Base-by-base conservation (phyloP, 2,113 vertebrate species). In the Oophaga pumilio region DNA sequence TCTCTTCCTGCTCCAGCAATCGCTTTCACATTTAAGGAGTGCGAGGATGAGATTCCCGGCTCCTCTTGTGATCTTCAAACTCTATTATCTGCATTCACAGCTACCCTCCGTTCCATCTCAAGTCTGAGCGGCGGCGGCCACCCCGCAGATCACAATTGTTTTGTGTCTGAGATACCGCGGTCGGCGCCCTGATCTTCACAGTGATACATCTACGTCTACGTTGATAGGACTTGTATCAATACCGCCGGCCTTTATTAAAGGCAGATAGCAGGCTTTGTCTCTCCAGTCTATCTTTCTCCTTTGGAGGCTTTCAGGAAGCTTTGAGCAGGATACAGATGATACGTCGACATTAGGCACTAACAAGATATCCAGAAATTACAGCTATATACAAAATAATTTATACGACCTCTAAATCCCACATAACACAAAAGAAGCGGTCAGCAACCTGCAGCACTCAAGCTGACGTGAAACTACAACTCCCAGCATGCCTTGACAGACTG, bases 11-110 rank as follows among this genome's bases (percentile, higher is more conserved):
- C 77, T 49, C 26, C 24, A 49, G 77, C 62, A 28, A n/a, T 66
- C 12, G 68, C 76, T 22, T 22, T 74, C 69, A 50, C 77, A 69
- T 69, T 60, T 73, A 22, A 71, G 57, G 76, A 73, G 20, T 28
- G 49, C 13, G 10, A 26, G 81, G 26, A 87, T 71, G 22, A 73
- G 66, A 50, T 74, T 82, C 66, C 26, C 28, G 43, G 17, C 78
- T 82, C 53, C 18, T 82, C 68, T 69, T 81, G 82, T 74, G 68
- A 6, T 62, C 86, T 87, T 82, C 86, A 87, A 62, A 73, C 56
- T 74, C 78, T 87, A 82, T 82, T 74, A 87, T 82, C 86, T 82
- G 68, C 86, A 87, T 87, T 87, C 82, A 87, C 78, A 18, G 20
- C 60, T 74, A 80, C 49, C 66, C 28, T 26, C 28, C 28, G 12